Evolutionary conservation across 2,888 invertebrate genomes (phyloP).

Genomic region (Apodemia mormo): DNA sequence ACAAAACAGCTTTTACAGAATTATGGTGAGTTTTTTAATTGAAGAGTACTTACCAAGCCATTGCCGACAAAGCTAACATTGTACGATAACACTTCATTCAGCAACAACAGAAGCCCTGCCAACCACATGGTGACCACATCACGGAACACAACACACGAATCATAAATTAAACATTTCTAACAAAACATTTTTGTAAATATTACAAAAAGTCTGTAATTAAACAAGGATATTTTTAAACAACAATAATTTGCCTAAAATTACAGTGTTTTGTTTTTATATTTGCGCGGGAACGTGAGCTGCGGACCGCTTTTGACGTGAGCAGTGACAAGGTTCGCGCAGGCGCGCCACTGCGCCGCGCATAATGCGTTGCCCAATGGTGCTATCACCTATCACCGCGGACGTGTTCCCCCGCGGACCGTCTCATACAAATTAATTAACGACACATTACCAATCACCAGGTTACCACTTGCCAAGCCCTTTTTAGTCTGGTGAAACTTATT

Average conservation of each 20-base stretch:
- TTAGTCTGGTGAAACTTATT: slow-evolving; percentile 8
- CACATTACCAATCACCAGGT: slow-evolving; percentile 34
- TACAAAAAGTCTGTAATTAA: background rate
- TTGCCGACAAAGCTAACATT: slow-evolving; percentile 56
- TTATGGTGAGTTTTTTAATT: background rate
- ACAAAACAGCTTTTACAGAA: no score
- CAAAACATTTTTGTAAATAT: slow-evolving; percentile 16
- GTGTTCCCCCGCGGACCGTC: slow-evolving; percentile 31
- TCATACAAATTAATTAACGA: slow-evolving; percentile 30
- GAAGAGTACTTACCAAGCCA: slow-evolving; percentile 56
- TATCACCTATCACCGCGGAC: slow-evolving; percentile 40
- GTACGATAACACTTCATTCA: slow-evolving; percentile 55
- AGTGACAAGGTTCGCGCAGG: slow-evolving; percentile 59
- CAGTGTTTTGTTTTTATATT: slow-evolving; percentile 40
- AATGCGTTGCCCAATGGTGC: slow-evolving; percentile 65
- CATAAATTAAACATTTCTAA: slow-evolving; percentile 31
- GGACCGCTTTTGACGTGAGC: slow-evolving; percentile 69
- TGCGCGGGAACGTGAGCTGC: slow-evolving; percentile 42
- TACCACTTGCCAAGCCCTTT: background rate
- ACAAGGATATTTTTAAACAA: background rate
- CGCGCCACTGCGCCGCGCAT: slow-evolving; percentile 59
- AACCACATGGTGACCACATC: slow-evolving; percentile 70
- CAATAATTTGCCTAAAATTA: background rate
- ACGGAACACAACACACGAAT: slow-evolving; percentile 44
- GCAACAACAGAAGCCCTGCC: slow-evolving; percentile 59